Conservation (phyloP, 2,888 invertebrate genomes). For the Agriopis marginaria region DNA sequence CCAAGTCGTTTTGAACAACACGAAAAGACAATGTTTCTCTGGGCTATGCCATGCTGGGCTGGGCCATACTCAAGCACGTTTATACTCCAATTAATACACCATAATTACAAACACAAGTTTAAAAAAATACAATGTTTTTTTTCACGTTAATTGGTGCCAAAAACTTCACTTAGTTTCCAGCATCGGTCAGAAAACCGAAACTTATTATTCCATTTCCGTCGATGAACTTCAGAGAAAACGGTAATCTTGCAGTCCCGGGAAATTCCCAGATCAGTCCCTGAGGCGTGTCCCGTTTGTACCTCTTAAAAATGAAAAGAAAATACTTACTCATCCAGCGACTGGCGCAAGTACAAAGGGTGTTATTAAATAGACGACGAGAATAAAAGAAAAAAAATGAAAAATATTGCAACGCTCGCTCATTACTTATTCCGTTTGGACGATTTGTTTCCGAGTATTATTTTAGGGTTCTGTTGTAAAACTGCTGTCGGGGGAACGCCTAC, state of each 20-base stretch:
- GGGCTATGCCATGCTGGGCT: too few relatives aligned
- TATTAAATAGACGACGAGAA: constrained; percentile 68
- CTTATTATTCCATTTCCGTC: not conserved
- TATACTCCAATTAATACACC: too few relatives aligned
- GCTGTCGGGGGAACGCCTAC: constrained; percentile 24
- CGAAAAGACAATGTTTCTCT: too few relatives aligned
- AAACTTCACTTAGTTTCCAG: too few relatives aligned
- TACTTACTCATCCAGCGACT: constrained; percentile 47
- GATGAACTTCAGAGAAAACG: not conserved
- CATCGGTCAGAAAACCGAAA: not conserved
- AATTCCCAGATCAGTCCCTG: not conserved
- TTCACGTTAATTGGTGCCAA: too few relatives aligned
- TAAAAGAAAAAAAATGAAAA: constrained; percentile 51
- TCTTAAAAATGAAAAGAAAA: constrained; percentile 45
- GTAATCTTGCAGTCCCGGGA: not conserved
- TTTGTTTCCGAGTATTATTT: constrained; percentile 58
- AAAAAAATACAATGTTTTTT: too few relatives aligned
- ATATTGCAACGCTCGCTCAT: constrained; percentile 68
- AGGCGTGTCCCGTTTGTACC: constrained; percentile 3
- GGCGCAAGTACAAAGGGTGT: constrained; percentile 56
- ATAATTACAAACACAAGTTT: too few relatives aligned
- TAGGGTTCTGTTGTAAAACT: constrained; percentile 36
- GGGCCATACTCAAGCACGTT: too few relatives aligned
- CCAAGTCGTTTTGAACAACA: too few relatives aligned
- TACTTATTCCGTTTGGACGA: constrained; percentile 77